phyloP scores from a whole-genome alignment of 2,113 vertebrate species.

The Centropristis striata region DNA sequence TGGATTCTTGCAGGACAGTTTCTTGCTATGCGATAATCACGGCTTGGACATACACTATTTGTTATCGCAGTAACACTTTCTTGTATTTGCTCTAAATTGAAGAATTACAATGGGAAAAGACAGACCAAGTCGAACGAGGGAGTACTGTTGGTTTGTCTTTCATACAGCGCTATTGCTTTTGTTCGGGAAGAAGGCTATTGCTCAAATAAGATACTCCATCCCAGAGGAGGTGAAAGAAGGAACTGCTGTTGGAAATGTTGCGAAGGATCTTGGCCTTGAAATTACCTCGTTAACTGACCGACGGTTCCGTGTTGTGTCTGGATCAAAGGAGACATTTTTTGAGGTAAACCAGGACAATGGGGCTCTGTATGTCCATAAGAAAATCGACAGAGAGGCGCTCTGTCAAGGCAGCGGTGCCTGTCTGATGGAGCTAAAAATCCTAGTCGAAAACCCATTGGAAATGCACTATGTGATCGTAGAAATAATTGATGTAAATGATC shows the following conservation, averaged over 20 bases:
- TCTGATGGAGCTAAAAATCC: slow-evolving; percentile 66
- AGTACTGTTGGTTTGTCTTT: slow-evolving; percentile 31
- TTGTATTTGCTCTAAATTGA: no score
- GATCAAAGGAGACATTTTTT: slow-evolving; percentile 75
- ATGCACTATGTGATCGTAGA: slow-evolving; percentile 77
- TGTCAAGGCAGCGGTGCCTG: slow-evolving; percentile 69
- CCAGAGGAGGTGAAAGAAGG: slow-evolving; percentile 81
- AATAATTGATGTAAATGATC: slow-evolving; percentile 80
- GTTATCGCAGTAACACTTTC: no score
- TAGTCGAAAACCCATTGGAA: slow-evolving; percentile 78
- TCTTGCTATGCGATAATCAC: no score
- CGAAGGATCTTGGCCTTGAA: slow-evolving; percentile 81
- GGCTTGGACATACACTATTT: background rate
- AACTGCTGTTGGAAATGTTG: slow-evolving; percentile 80
- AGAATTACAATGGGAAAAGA: slow-evolving; percentile 51
- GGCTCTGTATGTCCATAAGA: slow-evolving; percentile 74
- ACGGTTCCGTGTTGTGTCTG: slow-evolving; percentile 73
- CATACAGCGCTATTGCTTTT: slow-evolving; percentile 37
- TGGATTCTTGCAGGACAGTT: no score
- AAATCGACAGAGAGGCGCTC: slow-evolving; percentile 77
- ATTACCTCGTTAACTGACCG: slow-evolving; percentile 59
- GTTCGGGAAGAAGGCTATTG: slow-evolving; percentile 34
- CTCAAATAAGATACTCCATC: slow-evolving; percentile 73
- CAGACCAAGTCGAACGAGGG: slow-evolving; percentile 18
- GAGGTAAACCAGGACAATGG: slow-evolving; percentile 80